Evolutionary conservation across 2,797 vertebrate species (phyloP).

Genomic region (Alcedo quadribrachys): DNA sequence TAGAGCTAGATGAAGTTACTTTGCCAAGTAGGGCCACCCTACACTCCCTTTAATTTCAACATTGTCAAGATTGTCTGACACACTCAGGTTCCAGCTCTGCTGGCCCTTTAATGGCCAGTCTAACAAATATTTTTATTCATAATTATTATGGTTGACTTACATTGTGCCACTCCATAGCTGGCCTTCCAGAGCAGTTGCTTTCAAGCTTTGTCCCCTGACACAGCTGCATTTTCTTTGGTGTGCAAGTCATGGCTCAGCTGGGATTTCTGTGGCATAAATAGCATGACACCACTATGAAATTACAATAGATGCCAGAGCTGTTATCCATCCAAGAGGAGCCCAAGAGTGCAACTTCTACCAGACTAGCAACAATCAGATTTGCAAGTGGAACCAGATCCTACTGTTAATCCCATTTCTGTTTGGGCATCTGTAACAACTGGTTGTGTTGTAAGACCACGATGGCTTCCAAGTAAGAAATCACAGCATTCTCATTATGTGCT

Average conservation of each 20-base stretch:
- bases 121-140: not conserved
- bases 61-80: not conserved
- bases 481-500: conserved; percentile 49
- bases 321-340: not conserved
- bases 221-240: not conserved
- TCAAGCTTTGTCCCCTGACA: not conserved
- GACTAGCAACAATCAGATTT: conserved; percentile 31
- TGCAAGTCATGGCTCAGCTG: conserved; percentile 51
- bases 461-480: conserved; percentile 62
- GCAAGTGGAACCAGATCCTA: conserved; percentile 37
- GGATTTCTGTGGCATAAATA: conserved; percentile 48
- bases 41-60: not conserved
- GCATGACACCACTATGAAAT: conserved; percentile 25
- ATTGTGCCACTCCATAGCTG: not conserved
- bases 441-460: conserved; percentile 39
- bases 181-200: not conserved
- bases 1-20: not conserved
- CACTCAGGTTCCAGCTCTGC: not conserved
- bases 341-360: not conserved
- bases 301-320: conserved; percentile 42
- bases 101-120: not conserved
- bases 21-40: not conserved
- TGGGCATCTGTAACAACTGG: conserved; percentile 48
- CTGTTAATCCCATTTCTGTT: conserved; percentile 44
- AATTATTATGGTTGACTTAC: not conserved